Percentiles rank a stretch among this genome's conserved stretches.
Evolutionary conservation across 2,797 vertebrate species (phyloP).

Genomic region (Propithecus perrieri): DNA sequence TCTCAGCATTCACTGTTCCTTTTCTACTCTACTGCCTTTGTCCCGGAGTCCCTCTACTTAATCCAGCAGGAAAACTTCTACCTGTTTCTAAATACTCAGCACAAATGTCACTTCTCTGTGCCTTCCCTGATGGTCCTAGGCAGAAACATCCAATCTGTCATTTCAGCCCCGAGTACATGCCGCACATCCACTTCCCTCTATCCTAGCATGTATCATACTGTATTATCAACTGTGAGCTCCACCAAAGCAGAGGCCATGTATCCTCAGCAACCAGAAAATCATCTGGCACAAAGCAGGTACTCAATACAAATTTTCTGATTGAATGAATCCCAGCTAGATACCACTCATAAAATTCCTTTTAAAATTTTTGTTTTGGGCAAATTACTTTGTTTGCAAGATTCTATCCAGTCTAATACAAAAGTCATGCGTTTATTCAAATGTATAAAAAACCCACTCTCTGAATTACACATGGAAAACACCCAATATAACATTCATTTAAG

Average conservation of each 20-base stretch:
- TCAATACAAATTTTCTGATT: not conserved
- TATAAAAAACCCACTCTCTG: not conserved
- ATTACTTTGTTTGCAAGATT: conserved; percentile 32
- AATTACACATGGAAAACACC: conserved; percentile 4
- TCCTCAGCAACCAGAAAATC: not conserved
- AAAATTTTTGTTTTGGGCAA: conserved; percentile 26
- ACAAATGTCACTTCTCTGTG: not conserved
- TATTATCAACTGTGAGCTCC: not conserved
- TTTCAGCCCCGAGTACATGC: not conserved
- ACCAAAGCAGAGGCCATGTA: not conserved
- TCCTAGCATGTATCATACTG: not conserved
- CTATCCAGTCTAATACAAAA: not conserved
- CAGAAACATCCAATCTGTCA: not conserved
- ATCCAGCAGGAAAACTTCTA: not conserved
- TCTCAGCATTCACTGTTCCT: not conserved
- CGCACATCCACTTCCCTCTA: not conserved
- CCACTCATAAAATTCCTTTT: conserved; percentile 7
- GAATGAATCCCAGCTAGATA: not conserved
- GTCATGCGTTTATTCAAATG: not conserved
- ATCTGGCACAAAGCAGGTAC: not conserved
- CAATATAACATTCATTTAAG: conserved; percentile 4
- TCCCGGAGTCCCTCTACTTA: not conserved
- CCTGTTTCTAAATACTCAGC: not conserved
- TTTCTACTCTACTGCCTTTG: not conserved
- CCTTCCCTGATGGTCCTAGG: not conserved